These are phyloP conservation scores for Cinara cedri DNA, from an alignment of 2,888 invertebrate genomes.

Conservation along the genomic window DNA sequence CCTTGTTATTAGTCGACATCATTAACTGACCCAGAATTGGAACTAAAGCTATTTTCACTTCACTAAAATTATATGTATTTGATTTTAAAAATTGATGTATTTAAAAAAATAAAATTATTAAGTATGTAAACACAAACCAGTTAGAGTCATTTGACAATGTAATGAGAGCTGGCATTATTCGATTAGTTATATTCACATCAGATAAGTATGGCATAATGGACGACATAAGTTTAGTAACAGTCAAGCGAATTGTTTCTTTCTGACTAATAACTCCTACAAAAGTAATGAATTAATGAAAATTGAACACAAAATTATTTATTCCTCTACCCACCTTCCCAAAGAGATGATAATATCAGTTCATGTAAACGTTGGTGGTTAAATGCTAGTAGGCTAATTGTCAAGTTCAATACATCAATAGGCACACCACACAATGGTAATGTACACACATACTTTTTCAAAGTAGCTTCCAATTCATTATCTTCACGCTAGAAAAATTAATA, in stretches of 20 bases:
- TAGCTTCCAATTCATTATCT: conserved; percentile 59
- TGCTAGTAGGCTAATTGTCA: conserved; percentile 63
- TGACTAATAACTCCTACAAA: conserved; percentile 70
- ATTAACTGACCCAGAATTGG: conserved; percentile 67
- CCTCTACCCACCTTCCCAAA: conserved; percentile 69
- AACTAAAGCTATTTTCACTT: conserved; percentile 70
- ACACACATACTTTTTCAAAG: conserved; percentile 62
- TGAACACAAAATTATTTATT: background rate
- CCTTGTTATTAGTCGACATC: conserved; percentile 56
- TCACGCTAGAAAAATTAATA: conserved; percentile 40
- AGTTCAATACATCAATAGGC: conserved; percentile 64
- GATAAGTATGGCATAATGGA: conserved; percentile 67
- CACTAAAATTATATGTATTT: conserved; percentile 62
- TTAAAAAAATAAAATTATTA: conserved; percentile 4
- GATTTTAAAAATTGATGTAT: background rate
- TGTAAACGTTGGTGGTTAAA: conserved; percentile 63
- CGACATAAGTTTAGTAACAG: conserved; percentile 70
- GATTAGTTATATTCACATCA: conserved; percentile 67
- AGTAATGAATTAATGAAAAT: conserved; percentile 32
- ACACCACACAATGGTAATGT: conserved; percentile 67
- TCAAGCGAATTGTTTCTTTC: conserved; percentile 68
- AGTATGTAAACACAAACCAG: conserved; percentile 66
- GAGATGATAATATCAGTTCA: conserved; percentile 69
- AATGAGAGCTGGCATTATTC: conserved; percentile 73
- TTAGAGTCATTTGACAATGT: conserved; percentile 74